Conservation (phyloP, 2,888 invertebrate species). For the Cryptocephalus moraei region DNA sequence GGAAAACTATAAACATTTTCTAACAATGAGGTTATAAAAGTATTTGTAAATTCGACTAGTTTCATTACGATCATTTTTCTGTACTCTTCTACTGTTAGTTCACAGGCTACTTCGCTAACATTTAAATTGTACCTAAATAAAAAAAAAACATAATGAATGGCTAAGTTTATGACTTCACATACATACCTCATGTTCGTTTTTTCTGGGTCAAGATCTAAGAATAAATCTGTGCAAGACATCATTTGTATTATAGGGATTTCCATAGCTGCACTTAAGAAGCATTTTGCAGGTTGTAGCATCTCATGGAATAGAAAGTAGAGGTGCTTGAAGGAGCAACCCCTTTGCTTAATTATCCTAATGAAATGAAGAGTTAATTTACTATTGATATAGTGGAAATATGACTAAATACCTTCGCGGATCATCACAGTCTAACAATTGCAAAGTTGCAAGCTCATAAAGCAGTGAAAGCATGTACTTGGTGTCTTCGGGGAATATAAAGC, state of each 20-base stretch:
- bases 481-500: slow-evolving; percentile 66
- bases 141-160: background rate
- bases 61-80: slow-evolving; percentile 70
- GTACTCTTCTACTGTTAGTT: slow-evolving; percentile 52
- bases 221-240: slow-evolving; percentile 82
- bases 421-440: slow-evolving; percentile 60
- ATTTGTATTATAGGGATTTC: slow-evolving; percentile 86
- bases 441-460: slow-evolving; percentile 55
- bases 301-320: slow-evolving; percentile 85
- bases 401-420: slow-evolving; percentile 47
- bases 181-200: slow-evolving; percentile 62
- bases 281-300: slow-evolving; percentile 79
- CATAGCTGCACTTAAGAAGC: slow-evolving; percentile 86
- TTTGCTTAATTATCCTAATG: slow-evolving; percentile 65
- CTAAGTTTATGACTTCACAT: background rate
- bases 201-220: slow-evolving; percentile 84
- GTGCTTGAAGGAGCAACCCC: slow-evolving; percentile 77
- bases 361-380: slow-evolving; percentile 5
- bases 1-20: slow-evolving; percentile 88
- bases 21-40: slow-evolving; percentile 72
- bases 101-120: slow-evolving; percentile 17
- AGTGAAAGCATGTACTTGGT: slow-evolving; percentile 55
- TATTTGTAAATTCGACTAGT: slow-evolving; percentile 65
- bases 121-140: slow-evolving; percentile 20
- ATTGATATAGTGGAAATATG: background rate